Evolutionary conservation across 2,888 invertebrate species (phyloP).

Genomic region (Nudaria mundana): DNA sequence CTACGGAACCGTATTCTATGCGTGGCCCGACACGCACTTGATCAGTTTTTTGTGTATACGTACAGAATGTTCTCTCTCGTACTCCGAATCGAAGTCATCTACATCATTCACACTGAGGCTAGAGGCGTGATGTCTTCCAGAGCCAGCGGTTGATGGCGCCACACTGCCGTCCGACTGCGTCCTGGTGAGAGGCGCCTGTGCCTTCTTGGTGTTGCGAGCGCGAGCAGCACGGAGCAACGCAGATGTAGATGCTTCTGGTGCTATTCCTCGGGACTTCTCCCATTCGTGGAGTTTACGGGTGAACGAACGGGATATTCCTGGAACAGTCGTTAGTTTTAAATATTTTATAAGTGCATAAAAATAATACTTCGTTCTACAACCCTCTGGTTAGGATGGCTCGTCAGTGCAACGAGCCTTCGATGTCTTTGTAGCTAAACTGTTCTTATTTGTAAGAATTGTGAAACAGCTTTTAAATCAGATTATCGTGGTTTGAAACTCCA

Average conservation of each 20-base stretch:
- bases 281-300: slow-evolving; percentile 95
- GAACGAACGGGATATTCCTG: slow-evolving; percentile 91
- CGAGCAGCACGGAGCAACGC: slow-evolving; percentile 83
- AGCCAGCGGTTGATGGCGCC: slow-evolving; percentile 77
- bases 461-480: no score
- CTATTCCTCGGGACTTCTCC: slow-evolving; percentile 93
- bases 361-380: no score
- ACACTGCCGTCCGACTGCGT: slow-evolving; percentile 91
- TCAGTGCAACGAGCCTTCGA: no score
- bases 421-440: no score
- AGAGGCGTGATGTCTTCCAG: slow-evolving; percentile 85
- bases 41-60: no score
- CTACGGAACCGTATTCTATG: no score
- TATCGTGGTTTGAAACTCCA: no score
- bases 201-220: slow-evolving; percentile 45
- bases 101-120: slow-evolving; percentile 88
- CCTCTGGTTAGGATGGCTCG: not conserved
- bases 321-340: slow-evolving; percentile 6
- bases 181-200: slow-evolving; percentile 79
- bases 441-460: no score
- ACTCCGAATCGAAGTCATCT: slow-evolving; percentile 82
- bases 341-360: no score
- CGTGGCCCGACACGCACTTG: no score
- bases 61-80: slow-evolving; percentile 74
- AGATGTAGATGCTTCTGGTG: slow-evolving; percentile 92